Evolutionary conservation across 2,113 vertebrate genomes (phyloP).

Genomic region (Syrmaticus mikado): DNA sequence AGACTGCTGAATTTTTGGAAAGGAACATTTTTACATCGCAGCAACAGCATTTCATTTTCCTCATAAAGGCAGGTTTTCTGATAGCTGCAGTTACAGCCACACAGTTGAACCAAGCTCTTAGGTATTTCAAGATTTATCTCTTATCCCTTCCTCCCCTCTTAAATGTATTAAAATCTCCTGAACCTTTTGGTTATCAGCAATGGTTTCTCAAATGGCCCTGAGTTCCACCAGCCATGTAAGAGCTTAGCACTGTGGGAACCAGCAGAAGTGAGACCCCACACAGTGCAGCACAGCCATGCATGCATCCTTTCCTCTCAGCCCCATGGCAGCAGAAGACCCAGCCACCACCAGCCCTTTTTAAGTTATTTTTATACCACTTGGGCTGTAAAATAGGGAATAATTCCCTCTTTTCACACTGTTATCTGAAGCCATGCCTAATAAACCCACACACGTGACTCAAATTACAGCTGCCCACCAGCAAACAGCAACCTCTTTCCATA

Average conservation of each 20-base stretch:
- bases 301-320: accelerated
- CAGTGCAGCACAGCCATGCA: accelerated
- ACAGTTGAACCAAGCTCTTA: background rate
- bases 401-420: background rate
- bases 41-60: background rate
- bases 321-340: background rate
- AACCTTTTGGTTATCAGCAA: background rate
- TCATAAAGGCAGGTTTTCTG: background rate
- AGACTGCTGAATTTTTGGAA: background rate
- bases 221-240: background rate
- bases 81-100: background rate
- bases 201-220: background rate
- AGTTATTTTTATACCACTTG: background rate
- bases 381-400: background rate
- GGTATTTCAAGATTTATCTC: background rate
- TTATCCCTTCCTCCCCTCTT: background rate
- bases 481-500: background rate
- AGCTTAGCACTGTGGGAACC: background rate
- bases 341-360: accelerated
- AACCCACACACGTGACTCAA: accelerated
- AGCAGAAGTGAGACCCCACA: background rate
- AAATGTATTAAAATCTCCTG: background rate
- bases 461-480: background rate
- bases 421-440: background rate
- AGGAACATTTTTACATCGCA: background rate